Evolutionary conservation across 2,797 vertebrate species (phyloP), one percentile per base, ranked within the genome.

Genomic region (Lerista edwardsae): DNA sequence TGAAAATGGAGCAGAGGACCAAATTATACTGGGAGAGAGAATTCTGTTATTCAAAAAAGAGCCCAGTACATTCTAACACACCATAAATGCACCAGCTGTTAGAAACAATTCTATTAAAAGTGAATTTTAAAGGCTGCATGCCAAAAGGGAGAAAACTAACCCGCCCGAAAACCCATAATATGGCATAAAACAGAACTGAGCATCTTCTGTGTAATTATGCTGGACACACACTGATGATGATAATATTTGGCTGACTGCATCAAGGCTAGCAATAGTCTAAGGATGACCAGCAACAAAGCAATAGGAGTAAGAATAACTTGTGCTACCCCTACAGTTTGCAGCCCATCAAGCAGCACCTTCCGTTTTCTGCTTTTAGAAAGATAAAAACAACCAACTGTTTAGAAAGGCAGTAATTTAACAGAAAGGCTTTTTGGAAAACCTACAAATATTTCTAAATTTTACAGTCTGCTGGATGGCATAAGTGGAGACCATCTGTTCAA

Each of bases 381-480:
- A 55, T 84, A 78, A 86, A 92, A 94, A 86, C 36, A 89, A 83
- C 31, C 39, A 84, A 17, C 51, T 73, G 29, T 91, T 92, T 80
- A 89, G 88, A 94, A 94, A 87, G 79, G 57, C 0, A 55, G 57
- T 80, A 91, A 94, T 76, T 93, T 80, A 85, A 75, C 67, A 75
- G 72, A 89, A 57, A 87, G 79, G 61, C 61, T 93, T 87, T 92
- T 89, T 34, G 88, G 65, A 47, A 92, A 93, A 87, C 62, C 75
- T 80, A 55, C 57, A 92, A 89, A 86, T 93, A 91, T 79, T 88
- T 75, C 81, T 84, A 39, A 55, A 80, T 90, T 93, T 94, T 89
- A 93, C 83, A 92, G 83, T 88, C 80, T 91, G 89, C 15, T 91
- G 87, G 29, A 89, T 87, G 71, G 91, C 59, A 31, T 90, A 93